phyloP scores from a whole-genome alignment of 2,888 invertebrate genomes.

The Thereva nobilitata region DNA sequence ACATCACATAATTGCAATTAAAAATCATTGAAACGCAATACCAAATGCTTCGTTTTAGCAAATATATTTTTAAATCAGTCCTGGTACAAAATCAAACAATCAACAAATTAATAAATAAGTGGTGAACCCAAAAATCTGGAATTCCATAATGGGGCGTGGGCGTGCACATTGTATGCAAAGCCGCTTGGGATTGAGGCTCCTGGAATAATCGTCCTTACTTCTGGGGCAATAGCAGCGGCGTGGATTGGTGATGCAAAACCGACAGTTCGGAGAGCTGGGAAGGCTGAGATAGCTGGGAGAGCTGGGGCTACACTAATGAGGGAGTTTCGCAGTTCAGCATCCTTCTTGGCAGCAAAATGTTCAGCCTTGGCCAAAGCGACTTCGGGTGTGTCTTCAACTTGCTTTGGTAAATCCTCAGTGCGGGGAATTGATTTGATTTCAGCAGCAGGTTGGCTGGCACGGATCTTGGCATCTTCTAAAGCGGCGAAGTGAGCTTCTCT shows the following conservation, averaged over 20 bases:
- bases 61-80: too few species aligned
- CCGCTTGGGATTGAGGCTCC: background rate
- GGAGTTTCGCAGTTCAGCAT: constrained; percentile 47
- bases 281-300: background rate
- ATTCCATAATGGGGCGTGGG: background rate
- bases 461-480: constrained; percentile 52
- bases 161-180: constrained; percentile 13
- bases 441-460: constrained; percentile 41
- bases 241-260: background rate
- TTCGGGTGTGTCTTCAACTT: constrained; percentile 58
- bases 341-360: constrained; percentile 53
- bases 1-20: too few species aligned
- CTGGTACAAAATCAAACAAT: too few species aligned
- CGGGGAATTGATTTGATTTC: too few species aligned
- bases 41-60: too few species aligned
- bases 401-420: constrained; percentile 42
- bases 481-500: constrained; percentile 56
- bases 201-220: background rate
- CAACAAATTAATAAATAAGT: too few species aligned
- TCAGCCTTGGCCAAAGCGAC: constrained; percentile 48
- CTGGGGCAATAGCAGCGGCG: too few species aligned
- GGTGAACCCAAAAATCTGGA: too few species aligned
- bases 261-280: constrained; percentile 3
- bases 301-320: background rate
- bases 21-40: too few species aligned